Evolutionary conservation across 2,797 vertebrate genomes (phyloP), one percentile per base, ranked within the genome.

Genomic region (Lepus townsendii): DNA sequence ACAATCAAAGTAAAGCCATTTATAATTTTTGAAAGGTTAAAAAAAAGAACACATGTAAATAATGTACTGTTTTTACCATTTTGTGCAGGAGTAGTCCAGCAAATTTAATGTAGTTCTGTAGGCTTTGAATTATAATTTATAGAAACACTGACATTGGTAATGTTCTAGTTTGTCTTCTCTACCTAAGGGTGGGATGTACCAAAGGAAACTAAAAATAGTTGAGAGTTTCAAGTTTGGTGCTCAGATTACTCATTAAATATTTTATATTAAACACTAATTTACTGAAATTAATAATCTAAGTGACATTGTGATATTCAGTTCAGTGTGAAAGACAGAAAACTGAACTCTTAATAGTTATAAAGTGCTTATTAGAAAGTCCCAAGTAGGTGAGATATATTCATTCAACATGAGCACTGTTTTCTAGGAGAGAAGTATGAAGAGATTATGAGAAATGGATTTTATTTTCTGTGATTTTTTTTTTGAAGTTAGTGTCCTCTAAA

Each of bases 401-500:
- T 73, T 92, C 62, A 47, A 1, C 38, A 35, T 19, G 11, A 92
- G 9, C 26, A 30, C 35, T 42, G 30, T 5, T 54, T 88, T 32
- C 69, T 42, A 35, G 4, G 24, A 63, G 60, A 68, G 13, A 24
- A 72, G 4, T 30, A n/a, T 83, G 30, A 52, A 14, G 0, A 19
- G 20, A 13, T 54, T 12, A 78, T 38, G 54, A 92, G 94, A 60
- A 88, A 83, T 88, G 54, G 32, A 65, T 96, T 94, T 94, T 88
- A 72, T 71, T 68, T 80, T 91, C 80, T 22, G 63, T 75, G 38
- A 54, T n/a, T 50, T 91, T 89, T 85, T 87, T 93, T 92, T 62
- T 52, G 24, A 62, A 27, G 27, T 71, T 89, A 89, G 20, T 93
- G 16, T 89, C 78, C 80, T 94, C 80, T 95, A 77, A 95, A 86